Evolutionary conservation across 2,888 invertebrate genomes (phyloP), one percentile per base, ranked within the genome.

Genomic region (Cactoblastis cactorum): DNA sequence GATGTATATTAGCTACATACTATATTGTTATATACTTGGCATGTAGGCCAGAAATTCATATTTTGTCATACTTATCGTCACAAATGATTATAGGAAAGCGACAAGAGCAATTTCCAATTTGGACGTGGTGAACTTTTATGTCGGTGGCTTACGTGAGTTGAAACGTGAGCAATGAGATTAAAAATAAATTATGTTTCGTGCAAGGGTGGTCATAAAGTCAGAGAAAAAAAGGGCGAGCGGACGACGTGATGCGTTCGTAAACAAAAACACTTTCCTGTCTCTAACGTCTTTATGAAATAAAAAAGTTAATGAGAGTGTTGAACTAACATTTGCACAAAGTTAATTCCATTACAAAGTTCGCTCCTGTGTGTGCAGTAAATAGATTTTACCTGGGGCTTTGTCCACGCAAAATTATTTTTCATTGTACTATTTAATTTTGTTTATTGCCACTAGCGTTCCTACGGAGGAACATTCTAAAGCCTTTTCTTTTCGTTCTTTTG

Each of bases 161-260:
- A 83, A 85, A 83, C 77, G 77, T 73, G 76, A 83, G 83, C 78
- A 77, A 84, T 81, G 74, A 81, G 82, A 83, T 85, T 86, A 83
- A 84, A 86, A 83, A 85, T 85, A 80, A 85, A 85, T 83, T 82
- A 83, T 80, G 77, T 77, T 75, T 63, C 61, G 74, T 70, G 68
- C 71, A 71, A 77, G 71, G 73, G 70, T 64, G 65, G 67, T 61
- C 69, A 68, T 77, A 75, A 76, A 78, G 59, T 61, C 58, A 54
- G 56, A 62, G 64, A 61, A 54, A 56, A 54, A n/a, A 58, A 54
- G 52, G 52, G 61, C 64, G 67, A 66, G 59, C 57, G 57, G 59
- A 59, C 53, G 61, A 52, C 53, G 53, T 56, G 57, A 58, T 53
- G 48, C 41, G 51, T 53, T 48, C 43, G 49, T 49, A 57, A 53